Conservation (phyloP, 2,113 vertebrate genomes). For the Anas platyrhynchos region DNA sequence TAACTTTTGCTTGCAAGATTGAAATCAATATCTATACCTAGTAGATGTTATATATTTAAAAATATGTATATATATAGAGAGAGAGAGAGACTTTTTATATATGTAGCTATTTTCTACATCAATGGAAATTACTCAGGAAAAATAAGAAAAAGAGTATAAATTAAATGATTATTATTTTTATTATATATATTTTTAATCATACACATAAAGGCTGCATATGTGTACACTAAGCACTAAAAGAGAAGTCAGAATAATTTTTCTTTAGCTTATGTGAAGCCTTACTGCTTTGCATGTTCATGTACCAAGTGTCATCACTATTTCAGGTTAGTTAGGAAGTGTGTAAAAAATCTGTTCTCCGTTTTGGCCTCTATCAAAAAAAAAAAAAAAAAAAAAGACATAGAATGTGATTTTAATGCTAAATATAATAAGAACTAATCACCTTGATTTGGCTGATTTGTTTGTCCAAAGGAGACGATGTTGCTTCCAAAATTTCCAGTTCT, state of each 20-base stretch:
- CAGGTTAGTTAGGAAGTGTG: not conserved
- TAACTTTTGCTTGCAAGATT: slow-evolving; percentile 15
- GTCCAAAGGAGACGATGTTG: slow-evolving; percentile 81
- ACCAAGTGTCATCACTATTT: not conserved
- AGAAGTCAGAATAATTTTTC: slow-evolving; percentile 14
- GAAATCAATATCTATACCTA: slow-evolving; percentile 3
- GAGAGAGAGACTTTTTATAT: not conserved
- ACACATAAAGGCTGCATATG: slow-evolving; percentile 10
- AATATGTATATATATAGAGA: not conserved
- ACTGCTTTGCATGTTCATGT: slow-evolving; percentile 11
- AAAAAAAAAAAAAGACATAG: not conserved
- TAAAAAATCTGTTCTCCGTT: slow-evolving; percentile 1
- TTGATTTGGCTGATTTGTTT: slow-evolving; percentile 86
- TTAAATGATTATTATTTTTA: not conserved
- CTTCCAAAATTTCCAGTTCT: slow-evolving; percentile 81
- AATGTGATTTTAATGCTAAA: slow-evolving; percentile 35
- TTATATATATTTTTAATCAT: slow-evolving; percentile 51
- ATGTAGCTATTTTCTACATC: slow-evolving; percentile 1
- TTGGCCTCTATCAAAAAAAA: not conserved
- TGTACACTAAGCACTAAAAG: slow-evolving; percentile 13
- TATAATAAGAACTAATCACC: slow-evolving; percentile 81
- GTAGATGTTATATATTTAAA: not conserved
- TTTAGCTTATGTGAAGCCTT: slow-evolving; percentile 9
- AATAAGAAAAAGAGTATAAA: slow-evolving; percentile 28
- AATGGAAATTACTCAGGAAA: slow-evolving; percentile 40